Evolutionary conservation across 2,888 invertebrate species (phyloP).

Genomic region (Parascotia fuliginaria): DNA sequence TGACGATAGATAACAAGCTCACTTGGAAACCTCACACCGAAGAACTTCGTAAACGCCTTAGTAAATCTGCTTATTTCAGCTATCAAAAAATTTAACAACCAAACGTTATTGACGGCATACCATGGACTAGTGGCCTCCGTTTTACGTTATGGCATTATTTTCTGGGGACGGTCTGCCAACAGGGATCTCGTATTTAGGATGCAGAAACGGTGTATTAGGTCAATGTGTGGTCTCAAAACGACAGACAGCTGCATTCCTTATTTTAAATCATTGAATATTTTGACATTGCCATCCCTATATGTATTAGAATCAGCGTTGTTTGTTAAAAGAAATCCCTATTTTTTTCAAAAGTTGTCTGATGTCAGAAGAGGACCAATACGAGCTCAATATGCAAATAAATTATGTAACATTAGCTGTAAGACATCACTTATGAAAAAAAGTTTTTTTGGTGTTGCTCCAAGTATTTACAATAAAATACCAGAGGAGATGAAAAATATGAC

Average conservation of each 20-base stretch:
- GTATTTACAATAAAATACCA: not conserved
- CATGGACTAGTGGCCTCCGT: not conserved
- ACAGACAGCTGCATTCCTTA: not conserved
- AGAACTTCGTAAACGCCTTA: not conserved
- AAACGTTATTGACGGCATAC: not conserved
- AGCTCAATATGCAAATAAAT: not conserved
- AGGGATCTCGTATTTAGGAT: not conserved
- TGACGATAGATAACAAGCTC: not conserved
- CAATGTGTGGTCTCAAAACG: constrained; percentile 1
- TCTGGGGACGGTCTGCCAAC: not conserved
- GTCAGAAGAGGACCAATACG: not conserved
- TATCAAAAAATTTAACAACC: constrained; percentile 1
- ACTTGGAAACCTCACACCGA: not conserved
- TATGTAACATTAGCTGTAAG: not conserved
- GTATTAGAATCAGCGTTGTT: not conserved
- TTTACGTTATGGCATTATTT: not conserved
- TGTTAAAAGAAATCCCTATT: not conserved
- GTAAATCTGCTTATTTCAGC: not conserved
- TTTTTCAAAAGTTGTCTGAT: not conserved
- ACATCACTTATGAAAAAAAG: not conserved
- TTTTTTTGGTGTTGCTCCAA: not conserved
- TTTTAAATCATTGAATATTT: not conserved
- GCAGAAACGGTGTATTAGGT: not conserved
- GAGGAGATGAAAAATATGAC: not conserved
- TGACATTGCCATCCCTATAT: not conserved